A percentile compares a stretch with the other conserved stretches of the same genome.
These are phyloP conservation scores for Lethenteron reissneri DNA, from an alignment of 2,113 vertebrate genomes.

Conservation along the genomic window DNA sequence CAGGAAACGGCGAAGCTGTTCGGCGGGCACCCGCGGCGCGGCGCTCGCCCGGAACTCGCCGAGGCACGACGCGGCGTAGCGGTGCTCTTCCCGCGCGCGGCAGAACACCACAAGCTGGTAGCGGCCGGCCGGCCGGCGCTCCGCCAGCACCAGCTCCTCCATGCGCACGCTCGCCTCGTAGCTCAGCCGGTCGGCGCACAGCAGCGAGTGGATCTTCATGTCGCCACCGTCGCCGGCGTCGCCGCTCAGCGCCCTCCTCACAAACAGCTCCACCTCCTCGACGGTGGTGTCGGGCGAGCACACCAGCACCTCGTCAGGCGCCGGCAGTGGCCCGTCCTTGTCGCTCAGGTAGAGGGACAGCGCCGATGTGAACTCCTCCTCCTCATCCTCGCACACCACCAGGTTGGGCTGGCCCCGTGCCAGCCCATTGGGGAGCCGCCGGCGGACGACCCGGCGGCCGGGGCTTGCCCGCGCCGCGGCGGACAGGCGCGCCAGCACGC, in stretches of 20 bases:
- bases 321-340: constrained; percentile 33
- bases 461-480: background rate
- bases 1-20: constrained; percentile 37
- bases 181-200: constrained; percentile 49
- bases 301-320: constrained; percentile 62
- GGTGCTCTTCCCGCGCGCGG: constrained; percentile 44
- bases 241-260: constrained; percentile 43
- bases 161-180: constrained; percentile 52
- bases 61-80: constrained; percentile 61
- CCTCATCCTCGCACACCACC: constrained; percentile 36
- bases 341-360: constrained; percentile 66
- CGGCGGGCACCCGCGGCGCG: constrained; percentile 28
- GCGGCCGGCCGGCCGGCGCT: background rate
- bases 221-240: constrained; percentile 9
- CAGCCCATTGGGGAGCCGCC: constrained; percentile 35
- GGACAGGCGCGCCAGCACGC: constrained; percentile 32
- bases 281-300: constrained; percentile 39
- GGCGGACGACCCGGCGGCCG: constrained; percentile 11
- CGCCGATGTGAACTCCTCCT: constrained; percentile 35
- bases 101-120: constrained; percentile 56
- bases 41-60: constrained; percentile 50
- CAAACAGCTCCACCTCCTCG: constrained; percentile 59
- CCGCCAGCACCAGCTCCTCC: constrained; percentile 36
- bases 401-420: constrained; percentile 43
- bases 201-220: constrained; percentile 43